Percentiles rank a stretch among this genome's conserved stretches.
These are phyloP conservation scores for Apoda limacodes DNA, from an alignment of 2,888 invertebrate genomes.

Conservation along the genomic window DNA sequence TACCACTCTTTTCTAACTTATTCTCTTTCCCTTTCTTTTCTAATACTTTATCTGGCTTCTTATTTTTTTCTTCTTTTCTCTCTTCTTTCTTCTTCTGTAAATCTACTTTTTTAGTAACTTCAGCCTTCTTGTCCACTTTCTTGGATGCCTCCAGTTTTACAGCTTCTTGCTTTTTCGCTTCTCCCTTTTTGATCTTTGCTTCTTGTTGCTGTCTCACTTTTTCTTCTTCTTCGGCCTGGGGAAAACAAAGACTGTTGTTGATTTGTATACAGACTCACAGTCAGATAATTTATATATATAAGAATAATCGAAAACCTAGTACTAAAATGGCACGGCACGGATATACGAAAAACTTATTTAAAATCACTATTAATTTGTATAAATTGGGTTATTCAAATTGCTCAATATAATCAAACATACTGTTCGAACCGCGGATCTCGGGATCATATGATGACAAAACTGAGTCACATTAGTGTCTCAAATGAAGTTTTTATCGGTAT, in stretches of 20 bases:
- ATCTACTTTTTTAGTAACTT: not conserved
- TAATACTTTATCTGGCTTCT: slow-evolving; percentile 27
- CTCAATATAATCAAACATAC: no score
- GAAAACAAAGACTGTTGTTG: no score
- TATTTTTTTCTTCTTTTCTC: slow-evolving; percentile 29
- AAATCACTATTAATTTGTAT: no score
- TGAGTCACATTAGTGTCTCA: no score
- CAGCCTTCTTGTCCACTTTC: slow-evolving; percentile 21
- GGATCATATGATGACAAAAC: no score
- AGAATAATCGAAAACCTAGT: no score
- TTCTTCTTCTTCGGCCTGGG: slow-evolving; percentile 47
- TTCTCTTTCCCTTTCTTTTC: slow-evolving; percentile 32
- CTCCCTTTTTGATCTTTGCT: slow-evolving; percentile 30
- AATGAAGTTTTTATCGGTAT: no score
- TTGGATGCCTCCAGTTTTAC: slow-evolving; percentile 25
- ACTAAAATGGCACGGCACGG: no score
- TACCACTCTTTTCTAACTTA: slow-evolving; percentile 44
- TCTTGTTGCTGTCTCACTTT: slow-evolving; percentile 22
- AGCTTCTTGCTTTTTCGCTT: slow-evolving; percentile 24
- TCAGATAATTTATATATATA: no score
- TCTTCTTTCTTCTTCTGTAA: slow-evolving; percentile 21
- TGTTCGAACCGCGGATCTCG: no score
- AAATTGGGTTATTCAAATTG: no score
- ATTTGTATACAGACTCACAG: not conserved
- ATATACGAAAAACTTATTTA: no score